Conservation (phyloP, 2,797 vertebrate genomes). For the Lindbergichthys nudifrons region DNA sequence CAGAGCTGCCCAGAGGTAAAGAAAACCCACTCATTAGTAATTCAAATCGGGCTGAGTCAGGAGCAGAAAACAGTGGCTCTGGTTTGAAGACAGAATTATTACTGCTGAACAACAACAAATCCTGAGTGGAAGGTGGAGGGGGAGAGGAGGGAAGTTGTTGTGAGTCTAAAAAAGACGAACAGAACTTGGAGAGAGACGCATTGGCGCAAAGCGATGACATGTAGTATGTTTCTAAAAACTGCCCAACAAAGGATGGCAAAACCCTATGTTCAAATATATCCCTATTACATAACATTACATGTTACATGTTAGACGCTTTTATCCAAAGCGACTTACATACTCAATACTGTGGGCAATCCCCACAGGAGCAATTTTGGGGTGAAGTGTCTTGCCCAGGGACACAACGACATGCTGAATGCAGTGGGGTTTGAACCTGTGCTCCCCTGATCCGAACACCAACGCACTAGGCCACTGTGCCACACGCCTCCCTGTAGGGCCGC, state of each 20-base stretch:
- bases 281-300: too few species aligned
- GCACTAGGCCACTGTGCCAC: too few species aligned
- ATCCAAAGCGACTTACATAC: too few species aligned
- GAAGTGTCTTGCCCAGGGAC: too few species aligned
- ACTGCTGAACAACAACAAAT: slow-evolving; percentile 37
- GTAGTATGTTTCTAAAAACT: background rate
- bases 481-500: too few species aligned
- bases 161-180: slow-evolving; percentile 11
- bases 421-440: too few species aligned
- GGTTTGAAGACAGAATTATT: slow-evolving; percentile 43
- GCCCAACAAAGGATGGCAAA: background rate
- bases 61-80: slow-evolving; percentile 36
- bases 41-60: slow-evolving; percentile 59
- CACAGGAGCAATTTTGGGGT: too few species aligned
- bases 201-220: background rate
- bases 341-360: too few species aligned
- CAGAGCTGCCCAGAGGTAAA: slow-evolving; percentile 55
- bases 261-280: background rate
- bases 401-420: too few species aligned
- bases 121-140: slow-evolving; percentile 15
- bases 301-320: too few species aligned
- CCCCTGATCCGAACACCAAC: too few species aligned
- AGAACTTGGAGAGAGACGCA: background rate
- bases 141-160: background rate
- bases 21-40: slow-evolving; percentile 50